A percentile compares a stretch with the other conserved stretches of the same genome.
phyloP scores from a whole-genome alignment of 2,888 invertebrate species.

The Cheilosia grossa region DNA sequence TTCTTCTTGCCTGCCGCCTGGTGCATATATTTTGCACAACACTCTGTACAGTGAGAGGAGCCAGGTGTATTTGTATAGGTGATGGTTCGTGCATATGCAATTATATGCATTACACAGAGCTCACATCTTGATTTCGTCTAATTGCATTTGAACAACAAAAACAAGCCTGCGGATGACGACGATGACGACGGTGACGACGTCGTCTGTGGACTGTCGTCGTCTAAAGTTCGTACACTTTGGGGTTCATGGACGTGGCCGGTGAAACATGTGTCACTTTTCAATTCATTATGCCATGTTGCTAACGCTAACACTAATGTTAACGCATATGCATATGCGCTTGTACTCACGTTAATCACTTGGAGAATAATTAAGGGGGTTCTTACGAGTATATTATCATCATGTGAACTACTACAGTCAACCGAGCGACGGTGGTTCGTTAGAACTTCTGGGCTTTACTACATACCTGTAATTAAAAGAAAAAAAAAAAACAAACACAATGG shows the following conservation, averaged over 20 bases:
- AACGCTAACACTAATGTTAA: slow-evolving; percentile 1
- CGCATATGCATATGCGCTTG: slow-evolving; percentile 19
- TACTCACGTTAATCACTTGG: slow-evolving; percentile 69
- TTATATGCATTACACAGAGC: slow-evolving; percentile 58
- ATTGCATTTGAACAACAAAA: slow-evolving; percentile 64
- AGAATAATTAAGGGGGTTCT: slow-evolving; percentile 66
- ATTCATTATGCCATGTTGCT: slow-evolving; percentile 44
- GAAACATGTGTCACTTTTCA: slow-evolving; percentile 63
- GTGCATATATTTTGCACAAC: slow-evolving; percentile 60
- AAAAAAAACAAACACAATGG: slow-evolving; percentile 59
- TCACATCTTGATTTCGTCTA: slow-evolving; percentile 72
- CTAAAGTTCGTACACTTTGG: slow-evolving; percentile 59
- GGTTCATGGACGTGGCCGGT: slow-evolving; percentile 70
- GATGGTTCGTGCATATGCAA: slow-evolving; percentile 68
- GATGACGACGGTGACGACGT: background rate
- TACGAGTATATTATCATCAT: slow-evolving; percentile 55
- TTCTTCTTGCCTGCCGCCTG: slow-evolving; percentile 2
- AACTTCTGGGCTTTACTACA: slow-evolving; percentile 54
- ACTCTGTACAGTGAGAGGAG: slow-evolving; percentile 3
- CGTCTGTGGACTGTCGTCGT: slow-evolving; percentile 15
- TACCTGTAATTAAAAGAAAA: slow-evolving; percentile 72
- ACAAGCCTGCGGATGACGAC: background rate
- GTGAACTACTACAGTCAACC: slow-evolving; percentile 31
- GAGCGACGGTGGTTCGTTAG: slow-evolving; percentile 32
- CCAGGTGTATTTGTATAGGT: slow-evolving; percentile 12